Base-by-base conservation (phyloP, 2,113 vertebrate species). In the Callopanchax toddi region DNA sequence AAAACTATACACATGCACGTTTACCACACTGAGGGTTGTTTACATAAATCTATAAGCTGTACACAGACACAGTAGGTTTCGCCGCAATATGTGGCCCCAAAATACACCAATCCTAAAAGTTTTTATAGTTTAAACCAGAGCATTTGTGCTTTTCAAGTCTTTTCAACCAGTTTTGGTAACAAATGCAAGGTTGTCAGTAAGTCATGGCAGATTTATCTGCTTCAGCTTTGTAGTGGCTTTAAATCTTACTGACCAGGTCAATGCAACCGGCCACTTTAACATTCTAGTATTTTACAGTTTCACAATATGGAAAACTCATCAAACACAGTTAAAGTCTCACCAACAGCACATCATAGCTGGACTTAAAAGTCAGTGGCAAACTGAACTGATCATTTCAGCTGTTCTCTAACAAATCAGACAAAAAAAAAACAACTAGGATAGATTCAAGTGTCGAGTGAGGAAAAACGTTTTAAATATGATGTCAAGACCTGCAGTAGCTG, bases 1-100 rank as follows among this genome's bases (percentile, higher is more conserved):
- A 93, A 71, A 89, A 88, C 71, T 91, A 85, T 90, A 89, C 86
- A 91, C 85, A 86, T 87, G 84, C 83, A 90, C 84, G 75, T 81
- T 73, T 79, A 89, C 87, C 83, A 90, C 79, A 85, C 52, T 56
- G 46, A 87, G 29, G 76, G 23, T 77, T 71, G 74, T 84, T 79
- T 85, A 85, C 70, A 85, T 76, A 75, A 73, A 72, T 85, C 61
- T 84, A 83, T 82, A 79, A 71, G 77, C 59, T 77, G 51, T 82
- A 63, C 64, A 82, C 52, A 50, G 55, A 65, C 59, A 52, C 46
- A 46, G 36, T 40, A 18, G 3, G 7, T 40, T 74, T 12, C 46
- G 63, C 63, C 83, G 81, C 84, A 67, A 63, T 18, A 46, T 59
- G 51, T 67, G 69, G 76, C 86, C 81, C 36, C 78, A 79, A 67